Evolutionary conservation across 2,113 vertebrate species (phyloP).

Genomic region (Cyprichromis sp.): DNA sequence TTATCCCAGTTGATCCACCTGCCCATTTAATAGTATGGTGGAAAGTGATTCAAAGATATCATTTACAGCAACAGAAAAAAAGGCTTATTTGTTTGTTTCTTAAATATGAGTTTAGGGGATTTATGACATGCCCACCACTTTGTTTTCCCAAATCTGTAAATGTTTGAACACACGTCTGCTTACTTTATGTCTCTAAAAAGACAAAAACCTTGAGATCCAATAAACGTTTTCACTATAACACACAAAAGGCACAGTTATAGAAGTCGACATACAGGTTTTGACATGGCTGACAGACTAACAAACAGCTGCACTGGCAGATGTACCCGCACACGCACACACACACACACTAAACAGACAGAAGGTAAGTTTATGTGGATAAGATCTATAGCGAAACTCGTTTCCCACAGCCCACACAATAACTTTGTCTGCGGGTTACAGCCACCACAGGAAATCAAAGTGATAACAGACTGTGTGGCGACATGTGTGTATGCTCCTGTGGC

Average conservation of each 20-base stretch:
- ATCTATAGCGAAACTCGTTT: constrained; percentile 20
- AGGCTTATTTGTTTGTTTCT: neutral
- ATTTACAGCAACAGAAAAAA: neutral
- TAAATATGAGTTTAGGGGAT: neutral
- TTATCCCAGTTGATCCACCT: neutral
- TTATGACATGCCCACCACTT: neutral
- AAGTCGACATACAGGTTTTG: neutral
- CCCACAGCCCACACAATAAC: constrained; percentile 3
- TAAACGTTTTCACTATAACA: neutral
- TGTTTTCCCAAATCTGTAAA: neutral
- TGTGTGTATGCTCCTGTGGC: neutral
- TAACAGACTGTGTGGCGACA: neutral
- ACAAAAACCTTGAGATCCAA: neutral
- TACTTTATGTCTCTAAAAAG: neutral
- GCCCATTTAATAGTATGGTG: neutral
- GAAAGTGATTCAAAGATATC: neutral
- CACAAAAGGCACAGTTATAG: neutral
- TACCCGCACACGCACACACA: neutral
- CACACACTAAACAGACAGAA: neutral
- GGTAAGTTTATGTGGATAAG: neutral
- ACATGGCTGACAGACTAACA: neutral
- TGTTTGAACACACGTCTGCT: neutral
- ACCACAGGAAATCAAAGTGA: neutral
- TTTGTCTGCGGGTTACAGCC: neutral
- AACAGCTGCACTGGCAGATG: neutral